phyloP scores from a whole-genome alignment of 2,797 vertebrate species.

The Myotis findleyi region DNA sequence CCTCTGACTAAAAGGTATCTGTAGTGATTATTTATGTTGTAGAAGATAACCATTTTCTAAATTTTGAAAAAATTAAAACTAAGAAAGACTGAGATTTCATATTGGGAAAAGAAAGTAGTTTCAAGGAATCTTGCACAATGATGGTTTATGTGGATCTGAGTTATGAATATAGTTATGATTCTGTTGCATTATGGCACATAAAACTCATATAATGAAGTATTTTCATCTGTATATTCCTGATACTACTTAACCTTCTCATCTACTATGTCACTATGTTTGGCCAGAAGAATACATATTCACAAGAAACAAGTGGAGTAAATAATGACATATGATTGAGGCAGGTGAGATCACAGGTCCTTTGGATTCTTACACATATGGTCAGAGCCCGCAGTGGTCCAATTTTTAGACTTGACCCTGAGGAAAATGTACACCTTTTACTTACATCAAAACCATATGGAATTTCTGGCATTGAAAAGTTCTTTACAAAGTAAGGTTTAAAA shows the following conservation, averaged over 20 bases:
- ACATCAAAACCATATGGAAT: slow-evolving; percentile 66
- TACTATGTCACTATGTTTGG: not conserved
- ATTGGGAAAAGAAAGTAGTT: slow-evolving; percentile 57
- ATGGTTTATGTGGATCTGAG: slow-evolving; percentile 59
- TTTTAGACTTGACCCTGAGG: slow-evolving; percentile 50
- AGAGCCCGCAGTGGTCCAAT: not conserved
- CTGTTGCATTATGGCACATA: slow-evolving; percentile 24
- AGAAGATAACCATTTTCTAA: slow-evolving; percentile 73
- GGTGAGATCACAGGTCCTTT: not conserved
- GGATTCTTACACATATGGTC: slow-evolving; percentile 3
- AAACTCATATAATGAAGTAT: slow-evolving; percentile 50
- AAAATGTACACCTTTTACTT: slow-evolving; percentile 43
- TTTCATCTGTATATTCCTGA: slow-evolving; percentile 41
- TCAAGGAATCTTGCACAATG: slow-evolving; percentile 69
- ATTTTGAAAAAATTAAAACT: slow-evolving; percentile 74
- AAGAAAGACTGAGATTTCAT: slow-evolving; percentile 73
- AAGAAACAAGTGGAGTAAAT: not conserved
- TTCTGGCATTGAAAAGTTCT: slow-evolving; percentile 57
- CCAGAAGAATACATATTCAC: not conserved
- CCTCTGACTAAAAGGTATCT: slow-evolving; percentile 53
- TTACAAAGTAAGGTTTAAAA: slow-evolving; percentile 35
- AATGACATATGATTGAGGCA: not conserved
- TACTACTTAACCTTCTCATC: slow-evolving; percentile 5
- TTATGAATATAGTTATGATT: slow-evolving; percentile 71
- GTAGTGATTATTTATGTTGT: slow-evolving; percentile 27